These are phyloP conservation scores for Hafferia zeledoni DNA, from an alignment of 2,797 vertebrate species.

Conservation along the genomic window DNA sequence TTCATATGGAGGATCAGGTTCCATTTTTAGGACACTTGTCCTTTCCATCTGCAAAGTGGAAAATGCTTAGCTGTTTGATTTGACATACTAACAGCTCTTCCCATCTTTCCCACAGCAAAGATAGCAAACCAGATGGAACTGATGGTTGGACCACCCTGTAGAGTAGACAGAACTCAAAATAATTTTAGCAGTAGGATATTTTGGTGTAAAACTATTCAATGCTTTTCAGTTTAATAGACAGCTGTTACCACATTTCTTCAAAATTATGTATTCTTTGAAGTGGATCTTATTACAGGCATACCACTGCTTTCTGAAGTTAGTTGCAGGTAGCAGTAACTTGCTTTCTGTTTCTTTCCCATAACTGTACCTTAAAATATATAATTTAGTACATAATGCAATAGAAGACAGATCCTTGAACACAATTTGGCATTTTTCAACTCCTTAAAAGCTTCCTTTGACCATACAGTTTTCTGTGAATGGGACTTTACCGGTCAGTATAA, in stretches of 20 bases:
- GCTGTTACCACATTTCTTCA: neutral
- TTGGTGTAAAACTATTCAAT: slow-evolving; percentile 25
- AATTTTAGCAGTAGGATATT: slow-evolving; percentile 51
- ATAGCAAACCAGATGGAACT: slow-evolving; percentile 56
- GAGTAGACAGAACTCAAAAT: slow-evolving; percentile 47
- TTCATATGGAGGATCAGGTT: neutral
- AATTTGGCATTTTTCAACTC: neutral
- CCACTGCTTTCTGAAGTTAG: neutral
- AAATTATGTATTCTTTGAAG: slow-evolving; percentile 30
- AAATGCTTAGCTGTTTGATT: neutral
- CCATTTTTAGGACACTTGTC: slow-evolving; percentile 7
- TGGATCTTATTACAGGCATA: neutral
- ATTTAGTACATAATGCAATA: neutral
- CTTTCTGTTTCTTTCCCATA: neutral
- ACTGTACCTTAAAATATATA: neutral
- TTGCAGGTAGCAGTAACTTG: neutral
- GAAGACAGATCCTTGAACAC: neutral
- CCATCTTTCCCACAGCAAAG: slow-evolving; percentile 37
- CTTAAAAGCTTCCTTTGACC: neutral
- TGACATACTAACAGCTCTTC: slow-evolving; percentile 52
- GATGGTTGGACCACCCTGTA: slow-evolving; percentile 28
- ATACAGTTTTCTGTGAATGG: neutral
- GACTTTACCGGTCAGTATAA: neutral
- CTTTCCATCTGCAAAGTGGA: slow-evolving; percentile 7
- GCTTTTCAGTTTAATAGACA: slow-evolving; percentile 33